A percentile compares a stretch with the other conserved stretches of the same genome.
phyloP scores from a whole-genome alignment of 2,888 invertebrate genomes.

The Leptura quadrifasciata region DNA sequence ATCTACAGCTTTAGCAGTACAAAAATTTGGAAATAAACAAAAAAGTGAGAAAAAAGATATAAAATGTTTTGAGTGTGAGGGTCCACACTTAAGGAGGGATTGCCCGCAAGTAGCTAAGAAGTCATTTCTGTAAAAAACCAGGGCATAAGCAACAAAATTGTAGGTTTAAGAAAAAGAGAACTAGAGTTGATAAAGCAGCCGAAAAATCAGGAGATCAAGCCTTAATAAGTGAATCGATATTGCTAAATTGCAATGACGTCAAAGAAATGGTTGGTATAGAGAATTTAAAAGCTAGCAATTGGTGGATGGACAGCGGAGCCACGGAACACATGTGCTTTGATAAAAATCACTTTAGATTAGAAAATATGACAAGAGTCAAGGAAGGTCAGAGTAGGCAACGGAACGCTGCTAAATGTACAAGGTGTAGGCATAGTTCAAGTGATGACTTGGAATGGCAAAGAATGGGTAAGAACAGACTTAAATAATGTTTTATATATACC shows the following conservation, averaged over 20 bases:
- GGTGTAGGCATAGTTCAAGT: neutral
- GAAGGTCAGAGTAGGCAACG: constrained; percentile 4
- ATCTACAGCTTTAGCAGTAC: no score
- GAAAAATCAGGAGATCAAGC: neutral
- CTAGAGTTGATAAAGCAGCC: neutral
- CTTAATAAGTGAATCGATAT: no score
- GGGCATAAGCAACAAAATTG: no score
- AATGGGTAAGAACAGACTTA: neutral
- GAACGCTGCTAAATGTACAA: neutral
- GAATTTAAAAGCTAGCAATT: constrained; percentile 1
- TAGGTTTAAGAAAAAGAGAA: no score
- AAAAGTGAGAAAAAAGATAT: no score
- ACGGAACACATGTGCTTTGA: constrained; percentile 20
- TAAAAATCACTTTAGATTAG: neutral
- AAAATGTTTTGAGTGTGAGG: no score
- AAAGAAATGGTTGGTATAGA: neutral
- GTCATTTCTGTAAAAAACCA: no score
- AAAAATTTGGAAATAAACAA: no score
- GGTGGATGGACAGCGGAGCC: constrained; percentile 14
- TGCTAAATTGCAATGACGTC: no score
- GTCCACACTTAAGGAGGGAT: no score
- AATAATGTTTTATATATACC: neutral
- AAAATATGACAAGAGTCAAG: neutral
- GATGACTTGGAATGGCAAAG: neutral
- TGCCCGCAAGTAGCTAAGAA: no score